Conservation (phyloP, 2,888 invertebrate genomes). For the Girardia tigrina region DNA sequence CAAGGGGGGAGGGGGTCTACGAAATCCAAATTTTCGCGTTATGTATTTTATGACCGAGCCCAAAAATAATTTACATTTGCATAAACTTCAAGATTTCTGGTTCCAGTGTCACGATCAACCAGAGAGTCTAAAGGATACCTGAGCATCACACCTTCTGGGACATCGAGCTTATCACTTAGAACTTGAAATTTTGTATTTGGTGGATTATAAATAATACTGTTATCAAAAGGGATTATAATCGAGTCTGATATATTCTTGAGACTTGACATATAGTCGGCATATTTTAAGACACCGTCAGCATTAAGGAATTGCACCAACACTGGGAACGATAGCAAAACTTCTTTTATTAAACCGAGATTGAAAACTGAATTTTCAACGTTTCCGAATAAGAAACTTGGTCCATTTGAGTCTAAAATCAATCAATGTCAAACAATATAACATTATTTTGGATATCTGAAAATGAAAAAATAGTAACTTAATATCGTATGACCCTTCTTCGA, state of each 20-base stretch:
- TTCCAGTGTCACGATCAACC: background rate
- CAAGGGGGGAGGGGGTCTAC: too few relatives aligned
- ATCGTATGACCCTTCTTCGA: background rate
- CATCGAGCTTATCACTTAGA: background rate
- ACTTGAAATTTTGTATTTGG: background rate
- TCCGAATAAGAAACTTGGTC: background rate
- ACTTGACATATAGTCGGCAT: background rate
- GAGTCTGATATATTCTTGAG: background rate
- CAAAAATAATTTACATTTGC: background rate
- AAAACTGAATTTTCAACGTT: background rate
- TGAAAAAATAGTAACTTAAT: background rate
- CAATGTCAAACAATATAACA: background rate
- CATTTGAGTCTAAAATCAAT: background rate
- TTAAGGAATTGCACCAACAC: background rate
- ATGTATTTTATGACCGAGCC: too few relatives aligned
- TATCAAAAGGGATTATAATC: background rate
- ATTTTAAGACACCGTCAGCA: background rate
- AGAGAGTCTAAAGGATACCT: background rate
- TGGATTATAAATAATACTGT: background rate
- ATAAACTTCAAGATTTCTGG: background rate
- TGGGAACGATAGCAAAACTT: background rate
- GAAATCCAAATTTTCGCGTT: too few relatives aligned
- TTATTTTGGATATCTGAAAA: background rate
- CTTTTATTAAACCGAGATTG: background rate
- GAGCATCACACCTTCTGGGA: background rate